A percentile compares a stretch with the other conserved stretches of the same genome.
Conservation (phyloP, 2,113 vertebrate genomes). For the Mustela lutreola region DNA sequence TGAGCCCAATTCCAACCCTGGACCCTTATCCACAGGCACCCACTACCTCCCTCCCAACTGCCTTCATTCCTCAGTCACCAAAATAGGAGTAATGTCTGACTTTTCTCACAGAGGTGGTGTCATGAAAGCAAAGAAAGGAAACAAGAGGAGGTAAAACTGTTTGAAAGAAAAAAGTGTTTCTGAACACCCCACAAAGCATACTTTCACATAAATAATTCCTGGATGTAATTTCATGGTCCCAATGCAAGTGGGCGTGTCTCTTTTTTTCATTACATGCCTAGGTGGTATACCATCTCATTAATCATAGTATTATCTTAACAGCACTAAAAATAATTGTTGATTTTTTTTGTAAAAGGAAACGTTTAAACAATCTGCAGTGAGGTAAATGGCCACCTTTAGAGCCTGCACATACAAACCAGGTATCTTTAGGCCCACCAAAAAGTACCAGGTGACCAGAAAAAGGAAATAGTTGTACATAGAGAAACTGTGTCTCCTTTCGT, state of each 20-base stretch:
- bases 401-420: not conserved
- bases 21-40: not conserved
- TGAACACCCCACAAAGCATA: not conserved
- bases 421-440: conserved; percentile 52
- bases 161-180: not conserved
- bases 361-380: not conserved
- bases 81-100: not conserved
- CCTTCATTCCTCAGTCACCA: not conserved
- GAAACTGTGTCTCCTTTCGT: conserved; percentile 42
- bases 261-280: not conserved
- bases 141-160: not conserved
- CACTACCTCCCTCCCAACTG: not conserved
- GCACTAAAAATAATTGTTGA: not conserved
- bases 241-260: not conserved
- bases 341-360: not conserved
- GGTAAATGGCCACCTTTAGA: not conserved
- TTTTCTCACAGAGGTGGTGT: not conserved
- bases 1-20: not conserved
- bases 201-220: not conserved
- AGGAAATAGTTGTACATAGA: conserved; percentile 4
- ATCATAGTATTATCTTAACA: not conserved
- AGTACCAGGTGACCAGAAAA: conserved; percentile 38
- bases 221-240: not conserved
- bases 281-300: not conserved
- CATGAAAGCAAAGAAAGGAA: not conserved